phyloP scores from a whole-genome alignment of 2,888 invertebrate genomes.

The Cenopis cana region DNA sequence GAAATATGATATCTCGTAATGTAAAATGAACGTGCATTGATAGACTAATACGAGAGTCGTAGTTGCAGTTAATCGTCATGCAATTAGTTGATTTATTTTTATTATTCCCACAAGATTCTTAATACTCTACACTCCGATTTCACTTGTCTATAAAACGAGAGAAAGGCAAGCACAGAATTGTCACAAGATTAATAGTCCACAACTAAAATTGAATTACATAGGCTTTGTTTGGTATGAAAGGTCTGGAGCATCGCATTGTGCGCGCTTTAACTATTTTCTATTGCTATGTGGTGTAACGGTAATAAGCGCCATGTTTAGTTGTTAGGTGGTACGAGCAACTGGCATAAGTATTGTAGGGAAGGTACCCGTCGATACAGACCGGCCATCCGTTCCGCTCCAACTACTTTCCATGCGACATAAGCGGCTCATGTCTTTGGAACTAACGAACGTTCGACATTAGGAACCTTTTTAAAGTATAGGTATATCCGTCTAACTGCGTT shows the following conservation, averaged over 20 bases:
- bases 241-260: conserved; percentile 68
- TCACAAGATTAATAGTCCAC: conserved; percentile 61
- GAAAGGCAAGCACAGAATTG: conserved; percentile 43
- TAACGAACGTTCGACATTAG: conserved; percentile 22
- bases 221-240: conserved; percentile 57
- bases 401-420: conserved; percentile 44
- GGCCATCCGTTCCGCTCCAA: conserved; percentile 58
- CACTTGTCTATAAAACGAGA: conserved; percentile 34
- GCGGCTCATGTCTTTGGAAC: conserved; percentile 12
- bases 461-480: conserved; percentile 8
- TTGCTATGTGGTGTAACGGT: conserved; percentile 73
- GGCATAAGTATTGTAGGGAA: conserved; percentile 54
- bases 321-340: conserved; percentile 60
- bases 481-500: conserved; percentile 2
- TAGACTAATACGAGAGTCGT: neutral
- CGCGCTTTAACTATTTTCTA: conserved; percentile 67
- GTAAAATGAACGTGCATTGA: conserved; percentile 7
- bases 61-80: neutral
- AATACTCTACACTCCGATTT: conserved; percentile 21
- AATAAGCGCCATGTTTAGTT: conserved; percentile 70
- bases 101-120: conserved; percentile 12
- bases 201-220: conserved; percentile 57
- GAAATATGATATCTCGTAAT: conserved; percentile 49
- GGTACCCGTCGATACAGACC: conserved; percentile 51
- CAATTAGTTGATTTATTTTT: conserved; percentile 32